Percentiles rank a stretch among this genome's conserved stretches.
phyloP scores from a whole-genome alignment of 2,113 vertebrate species.

The Caranx ignobilis region DNA sequence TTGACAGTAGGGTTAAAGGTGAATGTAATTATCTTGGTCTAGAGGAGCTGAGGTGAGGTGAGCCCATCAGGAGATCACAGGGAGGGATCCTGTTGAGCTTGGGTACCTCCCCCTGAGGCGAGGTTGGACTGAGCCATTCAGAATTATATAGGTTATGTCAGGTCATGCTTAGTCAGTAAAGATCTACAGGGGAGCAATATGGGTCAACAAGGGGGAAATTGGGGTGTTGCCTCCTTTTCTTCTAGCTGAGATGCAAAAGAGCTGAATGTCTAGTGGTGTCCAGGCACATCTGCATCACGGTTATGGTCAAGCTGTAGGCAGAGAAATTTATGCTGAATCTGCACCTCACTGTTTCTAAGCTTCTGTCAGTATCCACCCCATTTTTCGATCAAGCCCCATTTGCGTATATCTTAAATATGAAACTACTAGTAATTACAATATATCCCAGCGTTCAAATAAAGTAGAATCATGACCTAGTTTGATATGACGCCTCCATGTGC shows the following conservation, averaged over 20 bases:
- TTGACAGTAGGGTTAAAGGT: constrained; percentile 67
- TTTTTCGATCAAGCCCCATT: constrained; percentile 14
- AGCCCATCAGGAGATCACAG: constrained; percentile 59
- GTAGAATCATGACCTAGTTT: constrained; percentile 36
- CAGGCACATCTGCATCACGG: not conserved
- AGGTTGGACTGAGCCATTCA: constrained; percentile 47
- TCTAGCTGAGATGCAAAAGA: constrained; percentile 48
- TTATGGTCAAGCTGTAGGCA: not conserved
- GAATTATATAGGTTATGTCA: constrained; percentile 58
- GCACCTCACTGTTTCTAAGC: constrained; percentile 8
- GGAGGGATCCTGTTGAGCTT: constrained; percentile 34
- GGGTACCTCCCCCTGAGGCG: constrained; percentile 38
- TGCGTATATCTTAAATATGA: not conserved
- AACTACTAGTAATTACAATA: constrained; percentile 7
- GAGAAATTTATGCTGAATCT: constrained; percentile 36
- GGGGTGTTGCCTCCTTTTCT: constrained; percentile 49
- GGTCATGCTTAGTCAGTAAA: constrained; percentile 67
- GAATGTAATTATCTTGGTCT: constrained; percentile 65
- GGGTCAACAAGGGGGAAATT: constrained; percentile 62
- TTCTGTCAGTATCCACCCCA: constrained; percentile 2
- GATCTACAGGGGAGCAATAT: constrained; percentile 61
- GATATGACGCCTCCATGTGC: constrained; percentile 54
- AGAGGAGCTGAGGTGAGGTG: constrained; percentile 68
- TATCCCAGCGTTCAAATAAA: constrained; percentile 23
- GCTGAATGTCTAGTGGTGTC: not conserved